These are phyloP conservation scores for Semnopithecus entellus DNA, from an alignment of 2,113 vertebrate species.

Conservation along the genomic window DNA sequence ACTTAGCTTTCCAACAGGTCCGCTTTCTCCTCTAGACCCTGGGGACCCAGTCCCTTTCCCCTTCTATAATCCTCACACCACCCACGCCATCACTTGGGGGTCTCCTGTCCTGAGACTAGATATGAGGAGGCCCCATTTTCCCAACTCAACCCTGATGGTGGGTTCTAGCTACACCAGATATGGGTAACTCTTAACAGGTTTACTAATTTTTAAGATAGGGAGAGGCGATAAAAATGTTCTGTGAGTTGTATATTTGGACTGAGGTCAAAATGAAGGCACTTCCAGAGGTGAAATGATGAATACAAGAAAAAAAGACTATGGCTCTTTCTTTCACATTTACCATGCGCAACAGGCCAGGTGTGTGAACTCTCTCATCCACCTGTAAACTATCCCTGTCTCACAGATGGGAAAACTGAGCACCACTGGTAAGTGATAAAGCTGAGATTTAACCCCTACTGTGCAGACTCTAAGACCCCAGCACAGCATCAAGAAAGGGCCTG, in stretches of 20 bases:
- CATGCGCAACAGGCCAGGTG: rapidly evolving
- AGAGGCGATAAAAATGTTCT: background rate
- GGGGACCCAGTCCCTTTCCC: background rate
- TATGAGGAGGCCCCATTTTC: rapidly evolving
- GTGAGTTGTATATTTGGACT: background rate
- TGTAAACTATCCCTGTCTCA: rapidly evolving
- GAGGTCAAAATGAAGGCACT: background rate
- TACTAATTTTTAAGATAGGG: background rate
- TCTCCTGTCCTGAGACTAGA: background rate
- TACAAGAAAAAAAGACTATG: background rate
- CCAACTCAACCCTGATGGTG: rapidly evolving
- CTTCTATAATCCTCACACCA: background rate
- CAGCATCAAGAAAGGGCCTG: background rate
- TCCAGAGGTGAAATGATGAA: background rate
- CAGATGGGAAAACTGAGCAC: rapidly evolving
- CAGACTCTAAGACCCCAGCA: background rate
- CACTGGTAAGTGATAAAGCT: background rate
- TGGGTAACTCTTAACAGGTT: background rate
- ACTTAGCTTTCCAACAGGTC: background rate
- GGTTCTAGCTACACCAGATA: too few relatives aligned
- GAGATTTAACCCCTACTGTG: background rate
- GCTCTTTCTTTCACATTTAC: too few relatives aligned
- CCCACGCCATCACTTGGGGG: rapidly evolving
- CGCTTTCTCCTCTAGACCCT: too few relatives aligned
- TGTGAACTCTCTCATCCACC: background rate